phyloP scores from a whole-genome alignment of 2,113 vertebrate species.

The Plestiodon gilberti region DNA sequence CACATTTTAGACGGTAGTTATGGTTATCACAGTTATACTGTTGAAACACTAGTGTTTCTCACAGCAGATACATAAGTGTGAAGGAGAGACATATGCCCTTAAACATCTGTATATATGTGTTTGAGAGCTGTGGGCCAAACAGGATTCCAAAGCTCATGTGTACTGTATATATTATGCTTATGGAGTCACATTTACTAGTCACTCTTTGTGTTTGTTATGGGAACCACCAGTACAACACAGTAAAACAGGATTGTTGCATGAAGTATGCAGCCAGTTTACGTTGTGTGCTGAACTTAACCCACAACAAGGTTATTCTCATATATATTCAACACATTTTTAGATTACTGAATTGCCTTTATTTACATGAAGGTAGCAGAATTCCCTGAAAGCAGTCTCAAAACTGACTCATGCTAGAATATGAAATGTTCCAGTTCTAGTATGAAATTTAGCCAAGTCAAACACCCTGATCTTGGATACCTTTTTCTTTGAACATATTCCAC shows the following conservation, averaged over 20 bases:
- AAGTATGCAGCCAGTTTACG: background rate
- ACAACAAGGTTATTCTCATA: background rate
- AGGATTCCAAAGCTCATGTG: background rate
- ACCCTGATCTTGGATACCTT: background rate
- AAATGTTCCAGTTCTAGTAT: background rate
- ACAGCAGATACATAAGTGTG: background rate
- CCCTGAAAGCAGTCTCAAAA: background rate
- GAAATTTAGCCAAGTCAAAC: background rate
- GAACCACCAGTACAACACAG: background rate
- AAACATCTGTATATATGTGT: background rate
- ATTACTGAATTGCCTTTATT: background rate
- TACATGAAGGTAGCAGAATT: background rate
- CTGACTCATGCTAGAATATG: background rate
- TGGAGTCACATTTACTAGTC: background rate
- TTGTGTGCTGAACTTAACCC: background rate
- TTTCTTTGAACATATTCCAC: background rate
- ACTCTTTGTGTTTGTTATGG: background rate
- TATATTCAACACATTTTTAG: background rate
- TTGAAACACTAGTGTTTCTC: background rate
- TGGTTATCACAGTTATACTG: background rate
- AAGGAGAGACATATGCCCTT: background rate
- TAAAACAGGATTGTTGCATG: background rate
- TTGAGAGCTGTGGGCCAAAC: background rate
- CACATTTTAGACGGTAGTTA: background rate
- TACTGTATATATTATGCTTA: too few species aligned